These are phyloP conservation scores for Cantharis rustica DNA, from an alignment of 2,888 invertebrate genomes.

Conservation along the genomic window DNA sequence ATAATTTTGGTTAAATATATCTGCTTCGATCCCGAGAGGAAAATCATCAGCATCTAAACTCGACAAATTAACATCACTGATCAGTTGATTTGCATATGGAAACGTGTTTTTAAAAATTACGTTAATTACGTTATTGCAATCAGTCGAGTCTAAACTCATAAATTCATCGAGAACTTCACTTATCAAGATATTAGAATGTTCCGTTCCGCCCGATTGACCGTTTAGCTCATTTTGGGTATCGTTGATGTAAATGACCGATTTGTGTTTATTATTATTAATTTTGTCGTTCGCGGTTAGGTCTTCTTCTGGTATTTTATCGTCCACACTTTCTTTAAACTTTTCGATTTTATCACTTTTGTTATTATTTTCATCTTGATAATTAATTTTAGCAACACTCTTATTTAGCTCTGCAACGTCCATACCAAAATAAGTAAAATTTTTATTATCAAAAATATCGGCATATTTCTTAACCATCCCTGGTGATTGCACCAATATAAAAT, in stretches of 20 bases:
- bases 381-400: background rate
- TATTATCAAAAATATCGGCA: slow-evolving; percentile 49
- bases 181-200: slow-evolving; percentile 39
- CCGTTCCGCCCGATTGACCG: slow-evolving; percentile 7
- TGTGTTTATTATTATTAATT: slow-evolving; percentile 44
- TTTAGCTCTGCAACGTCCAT: slow-evolving; percentile 58
- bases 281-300: slow-evolving; percentile 13
- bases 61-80: slow-evolving; percentile 48
- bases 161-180: slow-evolving; percentile 51
- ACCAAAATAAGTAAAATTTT: slow-evolving; percentile 61
- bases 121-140: slow-evolving; percentile 48
- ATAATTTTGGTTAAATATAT: slow-evolving; percentile 46
- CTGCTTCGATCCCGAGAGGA: slow-evolving; percentile 54
- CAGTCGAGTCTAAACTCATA: slow-evolving; percentile 47
- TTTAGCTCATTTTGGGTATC: slow-evolving; percentile 34
- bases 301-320: background rate
- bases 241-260: slow-evolving; percentile 53
- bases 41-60: slow-evolving; percentile 49
- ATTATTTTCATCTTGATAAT: background rate
- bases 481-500: slow-evolving; percentile 62
- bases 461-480: slow-evolving; percentile 57
- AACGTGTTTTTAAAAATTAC: slow-evolving; percentile 52
- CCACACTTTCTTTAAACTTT: background rate
- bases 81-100: slow-evolving; percentile 50
- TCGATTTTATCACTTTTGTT: background rate